Evolutionary conservation across 35 echinoderm and acorn worm genomes (phyloP).

Genomic region (Apostichopus parvimensis): DNA sequence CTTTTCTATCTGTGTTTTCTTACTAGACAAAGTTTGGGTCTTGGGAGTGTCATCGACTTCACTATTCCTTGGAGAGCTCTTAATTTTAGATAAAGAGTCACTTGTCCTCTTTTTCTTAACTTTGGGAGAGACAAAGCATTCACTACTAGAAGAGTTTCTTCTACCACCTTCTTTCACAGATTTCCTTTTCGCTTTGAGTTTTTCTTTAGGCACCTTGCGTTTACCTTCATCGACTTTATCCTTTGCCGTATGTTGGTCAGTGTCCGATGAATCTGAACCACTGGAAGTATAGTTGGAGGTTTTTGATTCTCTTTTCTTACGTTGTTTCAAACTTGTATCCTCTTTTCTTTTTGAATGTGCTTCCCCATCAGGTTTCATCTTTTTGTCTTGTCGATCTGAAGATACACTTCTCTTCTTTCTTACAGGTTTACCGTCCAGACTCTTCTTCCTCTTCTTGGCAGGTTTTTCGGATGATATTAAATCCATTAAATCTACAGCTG

Average conservation of each 20-base stretch:
- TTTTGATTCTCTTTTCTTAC: neutral
- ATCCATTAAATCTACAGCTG: constrained; percentile 13
- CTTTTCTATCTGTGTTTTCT: neutral
- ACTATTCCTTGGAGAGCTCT: neutral
- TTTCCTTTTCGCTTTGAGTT: neutral
- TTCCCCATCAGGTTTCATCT: neutral
- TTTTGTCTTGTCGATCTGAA: neutral
- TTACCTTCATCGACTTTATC: neutral
- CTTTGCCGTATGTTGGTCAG: neutral
- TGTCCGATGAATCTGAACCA: neutral
- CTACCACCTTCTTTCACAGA: neutral
- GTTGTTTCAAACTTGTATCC: neutral
- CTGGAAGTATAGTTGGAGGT: neutral
- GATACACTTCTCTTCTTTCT: constrained; percentile 25
- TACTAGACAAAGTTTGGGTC: neutral
- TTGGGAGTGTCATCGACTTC: neutral
- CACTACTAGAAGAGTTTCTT: neutral
- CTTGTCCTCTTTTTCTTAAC: neutral
- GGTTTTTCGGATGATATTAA: constrained; percentile 13
- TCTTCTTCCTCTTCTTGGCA: constrained; percentile 29
- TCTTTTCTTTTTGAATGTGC: neutral
- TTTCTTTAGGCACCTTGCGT: neutral
- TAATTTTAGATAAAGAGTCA: neutral
- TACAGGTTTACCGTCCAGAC: constrained; percentile 20
- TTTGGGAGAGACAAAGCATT: neutral